These are phyloP conservation scores for Wasmannia auropunctata DNA, from an alignment of 1,140 invertebrate species.

Conservation along the genomic window DNA sequence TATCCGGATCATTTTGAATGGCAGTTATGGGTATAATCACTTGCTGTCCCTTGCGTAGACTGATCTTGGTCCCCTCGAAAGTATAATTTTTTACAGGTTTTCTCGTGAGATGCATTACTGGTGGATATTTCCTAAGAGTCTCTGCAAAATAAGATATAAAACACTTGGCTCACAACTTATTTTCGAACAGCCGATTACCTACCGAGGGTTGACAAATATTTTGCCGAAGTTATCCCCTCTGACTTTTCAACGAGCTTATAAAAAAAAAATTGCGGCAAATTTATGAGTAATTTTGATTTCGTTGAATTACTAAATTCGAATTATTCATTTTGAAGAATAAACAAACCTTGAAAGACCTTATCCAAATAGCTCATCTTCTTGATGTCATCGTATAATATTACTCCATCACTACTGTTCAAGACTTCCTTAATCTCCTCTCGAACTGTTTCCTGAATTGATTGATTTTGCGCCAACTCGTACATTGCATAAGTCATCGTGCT, in stretches of 20 bases:
- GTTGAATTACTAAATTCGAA: not conserved
- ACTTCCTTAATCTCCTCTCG: conserved; percentile 83
- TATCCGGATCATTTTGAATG: conserved; percentile 41
- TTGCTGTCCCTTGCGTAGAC: not conserved
- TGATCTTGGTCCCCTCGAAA: conserved; percentile 35
- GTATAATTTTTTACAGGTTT: conserved; percentile 6
- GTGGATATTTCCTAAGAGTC: conserved; percentile 58
- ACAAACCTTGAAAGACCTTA: conserved; percentile 30
- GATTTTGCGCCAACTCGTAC: conserved; percentile 85
- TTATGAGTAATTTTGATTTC: not conserved
- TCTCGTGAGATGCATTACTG: not conserved
- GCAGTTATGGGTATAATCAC: conserved; percentile 21
- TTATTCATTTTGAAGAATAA: not conserved
- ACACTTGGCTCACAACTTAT: not conserved
- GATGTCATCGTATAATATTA: conserved; percentile 44
- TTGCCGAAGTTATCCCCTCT: not conserved
- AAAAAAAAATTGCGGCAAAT: not conserved
- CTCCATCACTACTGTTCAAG: not conserved
- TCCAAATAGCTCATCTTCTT: conserved; percentile 55
- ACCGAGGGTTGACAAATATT: not conserved
- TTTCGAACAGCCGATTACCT: not conserved
- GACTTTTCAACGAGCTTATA: not conserved
- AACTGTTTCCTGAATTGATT: conserved; percentile 85
- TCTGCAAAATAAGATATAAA: conserved; percentile 36
- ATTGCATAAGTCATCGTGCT: conserved; percentile 83